Evolutionary conservation across 2,113 vertebrate species (phyloP).

Genomic region (Polypterus bichir): DNA sequence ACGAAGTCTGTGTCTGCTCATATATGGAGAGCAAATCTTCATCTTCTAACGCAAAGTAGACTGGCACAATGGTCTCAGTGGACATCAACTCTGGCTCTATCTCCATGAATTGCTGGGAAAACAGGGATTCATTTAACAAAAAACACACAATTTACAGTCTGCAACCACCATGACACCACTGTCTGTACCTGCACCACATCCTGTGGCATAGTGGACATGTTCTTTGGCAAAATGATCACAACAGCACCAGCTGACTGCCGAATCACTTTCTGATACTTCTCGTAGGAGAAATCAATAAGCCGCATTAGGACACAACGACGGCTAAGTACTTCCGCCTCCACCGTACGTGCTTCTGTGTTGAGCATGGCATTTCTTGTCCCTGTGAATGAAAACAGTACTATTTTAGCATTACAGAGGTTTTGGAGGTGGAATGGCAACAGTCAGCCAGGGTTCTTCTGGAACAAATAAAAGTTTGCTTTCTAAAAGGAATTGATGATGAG

Average conservation of each 20-base stretch:
- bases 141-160: not conserved
- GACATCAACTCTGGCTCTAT: slow-evolving; percentile 91
- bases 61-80: slow-evolving; percentile 86
- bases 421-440: too few species aligned
- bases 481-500: too few species aligned
- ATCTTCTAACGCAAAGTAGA: slow-evolving; percentile 93
- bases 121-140: not conserved
- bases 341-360: slow-evolving; percentile 86
- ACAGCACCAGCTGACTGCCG: slow-evolving; percentile 88
- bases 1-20: slow-evolving; percentile 78
- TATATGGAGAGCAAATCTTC: slow-evolving; percentile 90
- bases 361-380: slow-evolving; percentile 87
- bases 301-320: slow-evolving; percentile 92
- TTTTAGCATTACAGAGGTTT: too few species aligned
- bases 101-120: slow-evolving; percentile 86
- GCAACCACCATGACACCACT: rapidly evolving
- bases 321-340: slow-evolving; percentile 86
- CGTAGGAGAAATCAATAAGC: slow-evolving; percentile 82
- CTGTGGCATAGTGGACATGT: slow-evolving; percentile 86
- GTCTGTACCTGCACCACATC: slow-evolving; percentile 73
- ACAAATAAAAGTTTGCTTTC: too few species aligned
- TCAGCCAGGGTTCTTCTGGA: too few species aligned
- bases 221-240: slow-evolving; percentile 82
- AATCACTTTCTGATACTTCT: slow-evolving; percentile 87
- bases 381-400: slow-evolving; percentile 22